Evolutionary conservation across 1,140 invertebrate species (phyloP).

Genomic region (Drosophila quadrilineata): DNA sequence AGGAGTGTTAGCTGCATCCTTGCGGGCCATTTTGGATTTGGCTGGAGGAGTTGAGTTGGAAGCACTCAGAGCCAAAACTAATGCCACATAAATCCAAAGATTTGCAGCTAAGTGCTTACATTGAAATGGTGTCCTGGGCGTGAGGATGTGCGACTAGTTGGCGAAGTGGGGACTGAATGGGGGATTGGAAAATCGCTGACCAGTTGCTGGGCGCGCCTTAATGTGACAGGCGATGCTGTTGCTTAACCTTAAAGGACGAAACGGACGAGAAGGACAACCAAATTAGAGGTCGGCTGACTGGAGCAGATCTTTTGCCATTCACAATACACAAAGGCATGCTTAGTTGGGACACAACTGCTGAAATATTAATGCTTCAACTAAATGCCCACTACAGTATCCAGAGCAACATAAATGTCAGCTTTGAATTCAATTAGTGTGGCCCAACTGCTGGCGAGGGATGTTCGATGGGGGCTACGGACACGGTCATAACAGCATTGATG

Average conservation of each 20-base stretch:
- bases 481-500: conserved; percentile 15
- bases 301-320: conserved; percentile 32
- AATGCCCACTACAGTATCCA: conserved; percentile 5
- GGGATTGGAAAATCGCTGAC: neutral
- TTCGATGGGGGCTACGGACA: too few species aligned
- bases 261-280: conserved; percentile 35
- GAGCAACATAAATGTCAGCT: conserved; percentile 25
- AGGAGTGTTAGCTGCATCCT: too few species aligned
- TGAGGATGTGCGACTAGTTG: too few species aligned
- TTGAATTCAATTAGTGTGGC: conserved; percentile 59
- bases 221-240: conserved; percentile 45
- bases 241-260: conserved; percentile 39
- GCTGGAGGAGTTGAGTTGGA: too few species aligned
- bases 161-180: neutral
- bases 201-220: conserved; percentile 11
- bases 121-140: conserved; percentile 46
- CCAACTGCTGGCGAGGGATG: neutral
- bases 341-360: conserved; percentile 46
- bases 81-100: conserved; percentile 67
- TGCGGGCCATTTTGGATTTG: too few species aligned
- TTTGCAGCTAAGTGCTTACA: conserved; percentile 57
- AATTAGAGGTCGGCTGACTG: conserved; percentile 39
- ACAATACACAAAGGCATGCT: conserved; percentile 45
- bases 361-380: conserved; percentile 56
- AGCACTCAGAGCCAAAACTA: conserved; percentile 39